Percentiles rank a stretch among this genome's conserved stretches.
These are phyloP conservation scores for Suncus etruscus DNA, from an alignment of 2,113 vertebrate genomes.

Conservation along the genomic window DNA sequence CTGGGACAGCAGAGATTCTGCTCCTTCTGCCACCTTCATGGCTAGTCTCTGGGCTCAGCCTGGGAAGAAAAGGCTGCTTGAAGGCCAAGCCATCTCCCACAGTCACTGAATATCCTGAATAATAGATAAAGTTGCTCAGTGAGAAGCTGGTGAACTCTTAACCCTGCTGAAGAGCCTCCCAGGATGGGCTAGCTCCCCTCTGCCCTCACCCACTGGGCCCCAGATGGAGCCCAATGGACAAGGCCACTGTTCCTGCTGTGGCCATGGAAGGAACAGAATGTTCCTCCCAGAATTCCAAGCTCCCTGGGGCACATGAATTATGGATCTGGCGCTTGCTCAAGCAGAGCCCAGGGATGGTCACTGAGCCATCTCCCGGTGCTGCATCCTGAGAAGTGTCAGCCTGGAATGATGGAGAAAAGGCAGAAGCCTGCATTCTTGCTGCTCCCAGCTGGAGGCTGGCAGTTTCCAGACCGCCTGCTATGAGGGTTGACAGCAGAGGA, in stretches of 20 bases:
- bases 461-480: not conserved
- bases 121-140: slow-evolving; percentile 4
- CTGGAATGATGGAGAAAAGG: too few species aligned
- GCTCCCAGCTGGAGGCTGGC: too few species aligned
- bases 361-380: not conserved
- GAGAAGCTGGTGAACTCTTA: slow-evolving; percentile 39
- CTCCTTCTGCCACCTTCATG: fast-evolving
- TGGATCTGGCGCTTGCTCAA: not conserved
- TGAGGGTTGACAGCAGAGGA: not conserved
- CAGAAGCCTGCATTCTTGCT: too few species aligned
- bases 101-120: not conserved
- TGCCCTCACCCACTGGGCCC: not conserved
- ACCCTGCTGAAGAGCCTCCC: not conserved
- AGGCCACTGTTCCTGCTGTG: not conserved
- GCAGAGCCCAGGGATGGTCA: not conserved
- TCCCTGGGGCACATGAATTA: slow-evolving; percentile 53
- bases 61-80: not conserved
- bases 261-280: not conserved
- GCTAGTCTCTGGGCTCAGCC: not conserved
- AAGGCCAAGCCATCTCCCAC: not conserved
- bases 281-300: not conserved
- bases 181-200: not conserved
- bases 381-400: too few species aligned
- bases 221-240: slow-evolving; percentile 4
- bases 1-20: not conserved